Conservation (phyloP, 2,888 invertebrate genomes). For the Pandemis corylana region DNA sequence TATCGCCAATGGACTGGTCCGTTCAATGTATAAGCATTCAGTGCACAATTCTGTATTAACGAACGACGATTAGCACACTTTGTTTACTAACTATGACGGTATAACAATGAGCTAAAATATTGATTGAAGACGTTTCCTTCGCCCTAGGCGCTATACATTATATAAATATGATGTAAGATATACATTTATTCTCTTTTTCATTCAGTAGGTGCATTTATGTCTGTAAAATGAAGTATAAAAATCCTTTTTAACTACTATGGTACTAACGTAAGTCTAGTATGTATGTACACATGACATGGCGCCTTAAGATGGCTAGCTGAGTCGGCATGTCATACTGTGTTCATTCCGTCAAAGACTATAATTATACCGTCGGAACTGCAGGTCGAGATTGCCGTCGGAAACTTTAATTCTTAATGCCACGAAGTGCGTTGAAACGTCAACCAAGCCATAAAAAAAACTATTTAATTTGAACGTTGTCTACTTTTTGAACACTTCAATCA, state of each 20-base stretch:
- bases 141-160: not conserved
- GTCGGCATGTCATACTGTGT: constrained; percentile 27
- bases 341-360: constrained; percentile 32
- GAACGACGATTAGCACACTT: constrained; percentile 38
- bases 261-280: not conserved
- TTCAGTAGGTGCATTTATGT: not conserved
- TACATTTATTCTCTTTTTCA: not conserved
- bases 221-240: not conserved
- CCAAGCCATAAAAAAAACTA: constrained; percentile 47
- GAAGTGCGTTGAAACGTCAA: constrained; percentile 45
- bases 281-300: not conserved
- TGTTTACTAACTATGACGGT: constrained; percentile 33
- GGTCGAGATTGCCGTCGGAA: constrained; percentile 47
- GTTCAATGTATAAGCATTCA: constrained; percentile 49
- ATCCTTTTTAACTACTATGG: not conserved
- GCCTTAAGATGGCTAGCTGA: constrained; percentile 1
- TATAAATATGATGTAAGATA: not conserved
- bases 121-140: constrained; percentile 5
- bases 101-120: constrained; percentile 27
- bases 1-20: constrained; percentile 46
- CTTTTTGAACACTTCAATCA: constrained; percentile 32
- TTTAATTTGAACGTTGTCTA: constrained; percentile 49
- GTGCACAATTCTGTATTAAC: constrained; percentile 48
- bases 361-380: constrained; percentile 45
- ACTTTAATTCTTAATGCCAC: constrained; percentile 45